Evolutionary conservation across 2,797 vertebrate species (phyloP), one percentile per base, ranked within the genome.

Genomic region (Mormyrus hasselquistii): DNA sequence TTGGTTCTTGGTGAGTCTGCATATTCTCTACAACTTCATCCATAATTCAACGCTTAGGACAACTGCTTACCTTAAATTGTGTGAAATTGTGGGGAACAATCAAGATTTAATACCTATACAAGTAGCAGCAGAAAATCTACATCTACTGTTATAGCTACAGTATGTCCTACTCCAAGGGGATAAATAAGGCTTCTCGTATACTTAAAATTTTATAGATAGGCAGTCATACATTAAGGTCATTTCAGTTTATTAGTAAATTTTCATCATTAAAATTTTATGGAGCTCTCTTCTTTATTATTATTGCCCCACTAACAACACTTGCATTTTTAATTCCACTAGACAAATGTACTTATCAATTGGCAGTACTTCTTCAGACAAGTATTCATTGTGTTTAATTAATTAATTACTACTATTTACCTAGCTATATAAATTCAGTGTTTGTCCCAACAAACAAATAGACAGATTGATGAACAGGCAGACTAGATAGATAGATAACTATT

Each of bases 31-130:
- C 69, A 38, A 34, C 69, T 41, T 38, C 69, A 73, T 73, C 12
- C 69, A 73, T 73, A 73, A 73, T 73, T 73, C 69, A 73, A 73
- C 55, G 84, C 49, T 10, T 82, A 88, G 94, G 93, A 94, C 69
- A 73, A 38, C 69, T 73, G 69, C 69, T 73, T 38, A 38, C 69
- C 69, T 38, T 73, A 73, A 73, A 73, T 16, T 73, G 69, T 41
- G 14, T 73, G 34, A 73, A 38, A 16, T 38, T 19, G 19, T 82
- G 16, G 16, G 76, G 19, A 82, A n/a, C 19, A 82, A 82, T 82
- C 41, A 82, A 82, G 76, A 82, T 82, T 82, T 82, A 44, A 82
- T n/a, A 44, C 41, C 41, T 8, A 44, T 79, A 79, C 73, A 44
- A 79, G 16, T 9, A 44, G 41, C 41, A 82, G 19, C 41, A 19